A percentile compares a stretch with the other conserved stretches of the same genome.
These are phyloP conservation scores for Lates japonicus DNA, from an alignment of 2,797 vertebrate species.

Conservation along the genomic window DNA sequence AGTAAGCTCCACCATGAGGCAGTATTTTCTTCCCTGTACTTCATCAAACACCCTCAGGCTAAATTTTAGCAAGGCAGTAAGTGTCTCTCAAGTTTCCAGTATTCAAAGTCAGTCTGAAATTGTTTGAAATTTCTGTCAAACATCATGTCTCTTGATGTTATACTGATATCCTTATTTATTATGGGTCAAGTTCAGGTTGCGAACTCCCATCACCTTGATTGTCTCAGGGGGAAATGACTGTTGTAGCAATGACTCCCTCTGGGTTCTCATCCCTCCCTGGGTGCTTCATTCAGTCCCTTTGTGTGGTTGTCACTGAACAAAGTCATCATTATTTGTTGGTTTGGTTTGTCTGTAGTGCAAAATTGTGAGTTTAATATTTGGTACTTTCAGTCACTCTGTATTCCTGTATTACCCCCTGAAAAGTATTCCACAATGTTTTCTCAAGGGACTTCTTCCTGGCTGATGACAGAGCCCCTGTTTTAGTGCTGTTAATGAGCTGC, in stretches of 20 bases:
- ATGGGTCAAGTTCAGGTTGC: not conserved
- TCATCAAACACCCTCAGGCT: not conserved
- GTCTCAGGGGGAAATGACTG: not conserved
- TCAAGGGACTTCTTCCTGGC: conserved; percentile 1
- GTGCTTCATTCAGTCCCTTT: not conserved
- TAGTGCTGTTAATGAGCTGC: conserved; percentile 68
- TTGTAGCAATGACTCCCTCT: not conserved
- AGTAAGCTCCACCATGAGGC: not conserved
- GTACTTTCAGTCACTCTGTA: not conserved
- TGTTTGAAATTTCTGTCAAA: not conserved
- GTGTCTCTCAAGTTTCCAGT: not conserved
- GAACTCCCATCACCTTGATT: not conserved
- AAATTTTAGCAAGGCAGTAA: not conserved
- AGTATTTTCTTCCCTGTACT: not conserved
- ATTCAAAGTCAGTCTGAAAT: not conserved
- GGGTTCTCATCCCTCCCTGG: not conserved
- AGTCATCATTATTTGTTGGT: not conserved
- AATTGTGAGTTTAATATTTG: not conserved
- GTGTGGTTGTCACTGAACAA: not conserved
- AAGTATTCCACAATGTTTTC: not conserved
- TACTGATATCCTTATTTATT: not conserved
- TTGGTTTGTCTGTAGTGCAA: not conserved
- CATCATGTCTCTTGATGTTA: not conserved
- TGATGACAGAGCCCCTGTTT: conserved; percentile 59
- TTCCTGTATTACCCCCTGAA: not conserved